Evolutionary conservation across 2,797 vertebrate species (phyloP).

Genomic region (Dendrocincla tyrannina): DNA sequence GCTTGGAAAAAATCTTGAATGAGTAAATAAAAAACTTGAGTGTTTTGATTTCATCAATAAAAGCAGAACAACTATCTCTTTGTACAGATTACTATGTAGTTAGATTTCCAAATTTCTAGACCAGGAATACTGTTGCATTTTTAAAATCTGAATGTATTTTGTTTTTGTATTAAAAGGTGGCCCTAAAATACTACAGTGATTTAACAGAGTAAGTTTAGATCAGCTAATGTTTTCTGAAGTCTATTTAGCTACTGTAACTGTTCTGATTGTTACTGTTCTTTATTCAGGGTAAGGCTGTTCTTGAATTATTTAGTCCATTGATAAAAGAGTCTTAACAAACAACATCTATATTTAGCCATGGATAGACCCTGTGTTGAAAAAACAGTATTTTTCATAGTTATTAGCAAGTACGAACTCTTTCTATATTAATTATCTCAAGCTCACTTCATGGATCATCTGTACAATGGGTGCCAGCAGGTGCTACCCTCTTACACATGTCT

Average conservation of each 20-base stretch:
- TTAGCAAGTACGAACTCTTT: background rate
- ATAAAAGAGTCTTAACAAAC: background rate
- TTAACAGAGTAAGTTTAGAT: background rate
- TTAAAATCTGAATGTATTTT: background rate
- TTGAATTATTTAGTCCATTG: background rate
- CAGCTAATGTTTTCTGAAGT: background rate
- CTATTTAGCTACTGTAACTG: background rate
- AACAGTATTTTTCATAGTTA: background rate
- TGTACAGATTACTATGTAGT: background rate
- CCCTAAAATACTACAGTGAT: background rate
- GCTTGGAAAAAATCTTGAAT: background rate
- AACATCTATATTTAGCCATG: background rate
- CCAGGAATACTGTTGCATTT: background rate
- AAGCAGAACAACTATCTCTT: background rate
- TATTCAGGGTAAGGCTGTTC: background rate
- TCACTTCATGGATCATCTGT: background rate
- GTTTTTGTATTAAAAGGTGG: background rate
- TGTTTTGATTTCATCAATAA: background rate
- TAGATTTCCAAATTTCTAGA: background rate
- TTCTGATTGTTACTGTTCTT: background rate
- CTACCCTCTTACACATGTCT: fast-evolving
- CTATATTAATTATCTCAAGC: background rate
- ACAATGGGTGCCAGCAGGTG: background rate
- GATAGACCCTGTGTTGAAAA: background rate
- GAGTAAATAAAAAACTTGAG: background rate